A percentile compares a stretch with the other conserved stretches of the same genome.
Evolutionary conservation across 2,888 invertebrate genomes (phyloP).

Genomic region (Dioctria rufipes): DNA sequence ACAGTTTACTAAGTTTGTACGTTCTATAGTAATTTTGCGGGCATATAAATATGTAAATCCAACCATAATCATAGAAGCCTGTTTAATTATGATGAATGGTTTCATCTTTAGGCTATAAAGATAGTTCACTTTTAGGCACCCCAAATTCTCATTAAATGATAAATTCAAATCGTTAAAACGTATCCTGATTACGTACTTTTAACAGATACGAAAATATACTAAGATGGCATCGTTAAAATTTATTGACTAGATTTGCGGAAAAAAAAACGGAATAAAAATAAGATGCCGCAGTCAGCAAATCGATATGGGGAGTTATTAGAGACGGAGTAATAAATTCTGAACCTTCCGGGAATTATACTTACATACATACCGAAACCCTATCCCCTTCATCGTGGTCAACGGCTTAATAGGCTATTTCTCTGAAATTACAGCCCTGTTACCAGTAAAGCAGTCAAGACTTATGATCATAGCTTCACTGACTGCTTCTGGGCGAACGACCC

Average conservation of each 20-base stretch:
- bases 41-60: background rate
- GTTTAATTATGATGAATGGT: background rate
- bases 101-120: background rate
- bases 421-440: slow-evolving; percentile 45
- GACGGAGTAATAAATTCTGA: slow-evolving; percentile 42
- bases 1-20: background rate
- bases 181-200: slow-evolving; percentile 15
- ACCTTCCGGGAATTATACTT: slow-evolving; percentile 21
- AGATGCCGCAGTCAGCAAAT: slow-evolving; percentile 38
- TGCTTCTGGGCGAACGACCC: slow-evolving; percentile 25
- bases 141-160: slow-evolving; percentile 31
- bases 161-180: slow-evolving; percentile 26
- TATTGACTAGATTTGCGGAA: slow-evolving; percentile 29
- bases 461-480: slow-evolving; percentile 31
- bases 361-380: slow-evolving; percentile 10
- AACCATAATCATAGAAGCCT: background rate
- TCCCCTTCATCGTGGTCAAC: slow-evolving; percentile 24
- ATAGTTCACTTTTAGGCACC: background rate
- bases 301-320: slow-evolving; percentile 39
- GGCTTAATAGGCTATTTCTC: slow-evolving; percentile 48
- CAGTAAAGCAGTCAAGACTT: slow-evolving; percentile 37
- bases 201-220: slow-evolving; percentile 31
- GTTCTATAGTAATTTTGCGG: background rate
- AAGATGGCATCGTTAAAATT: slow-evolving; percentile 48
- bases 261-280: background rate